Evolutionary conservation across 2,888 invertebrate species (phyloP).

Genomic region (Xanthia icteritia): DNA sequence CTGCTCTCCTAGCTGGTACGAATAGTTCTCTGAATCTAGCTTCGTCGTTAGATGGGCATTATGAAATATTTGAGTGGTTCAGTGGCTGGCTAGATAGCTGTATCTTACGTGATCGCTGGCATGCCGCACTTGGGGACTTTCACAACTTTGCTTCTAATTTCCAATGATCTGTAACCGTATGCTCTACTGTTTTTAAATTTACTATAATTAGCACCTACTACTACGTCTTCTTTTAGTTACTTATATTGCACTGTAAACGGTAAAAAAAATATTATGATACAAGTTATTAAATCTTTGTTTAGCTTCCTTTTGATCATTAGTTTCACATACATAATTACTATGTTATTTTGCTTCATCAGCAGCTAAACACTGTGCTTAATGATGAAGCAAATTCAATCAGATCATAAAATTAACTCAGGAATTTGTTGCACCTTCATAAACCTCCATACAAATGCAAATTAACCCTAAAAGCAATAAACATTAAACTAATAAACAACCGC

Average conservation of each 20-base stretch:
- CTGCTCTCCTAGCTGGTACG: neutral
- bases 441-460: conserved; percentile 40
- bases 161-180: conserved; percentile 45
- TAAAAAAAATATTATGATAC: neutral
- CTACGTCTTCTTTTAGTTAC: neutral
- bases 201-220: neutral
- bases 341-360: neutral
- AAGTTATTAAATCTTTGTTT: neutral
- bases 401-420: conserved; percentile 14
- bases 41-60: conserved; percentile 15
- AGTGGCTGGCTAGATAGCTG: conserved; percentile 28
- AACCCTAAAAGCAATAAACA: conserved; percentile 45
- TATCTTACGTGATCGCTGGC: conserved; percentile 56
- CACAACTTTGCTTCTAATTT: conserved; percentile 49
- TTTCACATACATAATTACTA: neutral
- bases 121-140: conserved; percentile 55
- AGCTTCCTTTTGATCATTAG: neutral
- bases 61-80: conserved; percentile 50
- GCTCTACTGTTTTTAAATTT: conserved; percentile 20
- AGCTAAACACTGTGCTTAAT: neutral
- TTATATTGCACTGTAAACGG: neutral
- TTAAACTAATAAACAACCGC: conserved; percentile 48
- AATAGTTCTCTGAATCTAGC: conserved; percentile 1
- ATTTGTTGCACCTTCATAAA: conserved; percentile 45
- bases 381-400: conserved; percentile 16